These are phyloP conservation scores for Leptatherina wallacei DNA, from an alignment of 2,797 vertebrate genomes.

Conservation along the genomic window DNA sequence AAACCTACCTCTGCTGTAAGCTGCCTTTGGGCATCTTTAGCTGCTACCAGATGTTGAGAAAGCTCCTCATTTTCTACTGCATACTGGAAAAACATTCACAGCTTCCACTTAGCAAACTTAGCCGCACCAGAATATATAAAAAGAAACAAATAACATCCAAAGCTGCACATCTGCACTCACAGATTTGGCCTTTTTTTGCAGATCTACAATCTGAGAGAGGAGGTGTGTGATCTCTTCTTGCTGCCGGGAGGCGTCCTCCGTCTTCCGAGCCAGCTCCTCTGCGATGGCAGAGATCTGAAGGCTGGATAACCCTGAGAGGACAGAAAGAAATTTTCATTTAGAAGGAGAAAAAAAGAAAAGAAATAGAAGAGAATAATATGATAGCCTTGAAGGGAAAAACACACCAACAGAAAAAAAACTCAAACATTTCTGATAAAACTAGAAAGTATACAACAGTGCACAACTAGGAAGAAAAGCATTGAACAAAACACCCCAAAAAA, in stretches of 20 bases:
- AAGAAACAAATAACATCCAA: background rate
- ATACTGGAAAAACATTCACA: conserved; percentile 77
- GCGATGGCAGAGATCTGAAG: conserved; percentile 93
- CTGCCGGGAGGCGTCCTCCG: conserved; percentile 95
- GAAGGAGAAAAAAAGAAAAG: background rate
- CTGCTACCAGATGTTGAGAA: conserved; percentile 92
- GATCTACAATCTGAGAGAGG: conserved; percentile 95
- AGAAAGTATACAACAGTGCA: too few relatives aligned
- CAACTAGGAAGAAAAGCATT: background rate
- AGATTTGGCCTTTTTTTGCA: conserved; percentile 97
- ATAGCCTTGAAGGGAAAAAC: background rate
- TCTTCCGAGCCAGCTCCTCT: conserved; percentile 95
- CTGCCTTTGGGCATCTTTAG: conserved; percentile 96
- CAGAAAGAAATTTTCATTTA: background rate
- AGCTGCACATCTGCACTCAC: conserved; percentile 77
- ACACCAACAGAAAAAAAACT: too few relatives aligned
- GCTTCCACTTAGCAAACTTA: background rate
- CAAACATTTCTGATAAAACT: too few relatives aligned
- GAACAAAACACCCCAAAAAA: background rate
- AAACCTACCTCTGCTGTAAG: conserved; percentile 91
- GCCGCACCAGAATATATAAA: background rate
- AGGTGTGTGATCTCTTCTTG: conserved; percentile 98
- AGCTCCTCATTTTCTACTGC: conserved; percentile 97
- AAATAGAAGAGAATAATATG: background rate
- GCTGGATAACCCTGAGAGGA: conserved; percentile 88